Evolutionary conservation across 2,888 invertebrate species (phyloP), one percentile per base, ranked within the genome.

Genomic region (Stenodema calcarata): DNA sequence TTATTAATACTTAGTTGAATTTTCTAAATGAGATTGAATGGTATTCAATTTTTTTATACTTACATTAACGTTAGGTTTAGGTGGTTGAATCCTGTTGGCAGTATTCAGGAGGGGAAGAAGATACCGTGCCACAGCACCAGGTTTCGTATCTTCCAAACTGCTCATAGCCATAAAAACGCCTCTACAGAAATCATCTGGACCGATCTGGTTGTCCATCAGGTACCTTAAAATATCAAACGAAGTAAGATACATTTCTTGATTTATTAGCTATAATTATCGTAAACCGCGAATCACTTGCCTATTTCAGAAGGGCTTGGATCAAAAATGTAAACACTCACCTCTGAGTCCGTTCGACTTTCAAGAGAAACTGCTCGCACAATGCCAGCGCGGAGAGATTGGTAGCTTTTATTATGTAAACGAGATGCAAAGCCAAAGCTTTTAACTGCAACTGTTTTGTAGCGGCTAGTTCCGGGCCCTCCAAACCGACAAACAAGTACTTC

Each of bases 401-500:
- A 89, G 95, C 94, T 90, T 93, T 92, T 0, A 95, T 95, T 82
- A 95, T 93, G 86, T 95, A 94, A 16, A 96, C 95, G 88, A 98
- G 92, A 90, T 96, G 95, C 23, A 97, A 92, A 0, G 96, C 96
- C 83, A 96, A 92, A 41, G 96, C 96, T 89, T 97, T 94, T 28
- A 98, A 91, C 89, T 96, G 94, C 78, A 97, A 93, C 91, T 98
- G 97, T 90, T 95, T 95, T 11, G 98, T 95, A 86, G 95, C 93
- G 75, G 95, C 94, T 90, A 94, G 93, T 90, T 98, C 97, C 23
- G 93, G 93, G 81, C 95, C 94, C 16, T 94, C 94, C 11, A 98
- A 93, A 0, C 97, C 97, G 81, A 96, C 95, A 91, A 97, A 98
- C 88, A 97, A 93, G 90, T 97, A 95, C 91, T 97, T 96, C 88